Evolutionary conservation across 2,797 vertebrate genomes (phyloP).

Genomic region (Lacerta bilineata): DNA sequence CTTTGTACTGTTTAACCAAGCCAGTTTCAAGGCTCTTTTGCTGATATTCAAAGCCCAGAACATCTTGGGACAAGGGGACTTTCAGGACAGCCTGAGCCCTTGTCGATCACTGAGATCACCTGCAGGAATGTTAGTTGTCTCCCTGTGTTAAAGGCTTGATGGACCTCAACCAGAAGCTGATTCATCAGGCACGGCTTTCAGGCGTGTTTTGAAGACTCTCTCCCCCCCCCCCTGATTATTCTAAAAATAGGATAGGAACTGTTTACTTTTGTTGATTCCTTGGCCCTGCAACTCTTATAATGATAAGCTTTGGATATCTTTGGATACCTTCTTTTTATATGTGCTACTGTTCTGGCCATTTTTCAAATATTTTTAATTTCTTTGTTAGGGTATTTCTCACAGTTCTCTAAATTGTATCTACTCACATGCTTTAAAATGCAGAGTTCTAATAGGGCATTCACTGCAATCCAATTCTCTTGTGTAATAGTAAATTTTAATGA

Average conservation of each 20-base stretch:
- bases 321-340: neutral
- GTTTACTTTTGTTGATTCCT: neutral
- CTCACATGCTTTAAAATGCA: constrained; percentile 7
- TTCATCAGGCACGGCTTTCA: no score
- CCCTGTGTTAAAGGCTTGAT: no score
- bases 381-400: neutral
- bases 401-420: neutral
- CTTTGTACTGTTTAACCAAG: no score
- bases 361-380: neutral
- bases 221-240: neutral
- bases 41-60: no score
- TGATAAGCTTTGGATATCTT: neutral
- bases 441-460: neutral
- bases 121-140: no score
- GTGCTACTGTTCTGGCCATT: neutral
- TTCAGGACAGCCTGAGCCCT: no score
- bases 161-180: no score
- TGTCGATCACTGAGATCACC: no score
- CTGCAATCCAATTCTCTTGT: neutral
- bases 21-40: no score
- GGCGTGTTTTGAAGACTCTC: no score
- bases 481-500: constrained; percentile 5
- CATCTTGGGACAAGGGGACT: no score
- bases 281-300: neutral
- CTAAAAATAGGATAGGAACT: neutral